Evolutionary conservation across 1,140 invertebrate species (phyloP).

Genomic region (Zaprionus kolodkinae): DNA sequence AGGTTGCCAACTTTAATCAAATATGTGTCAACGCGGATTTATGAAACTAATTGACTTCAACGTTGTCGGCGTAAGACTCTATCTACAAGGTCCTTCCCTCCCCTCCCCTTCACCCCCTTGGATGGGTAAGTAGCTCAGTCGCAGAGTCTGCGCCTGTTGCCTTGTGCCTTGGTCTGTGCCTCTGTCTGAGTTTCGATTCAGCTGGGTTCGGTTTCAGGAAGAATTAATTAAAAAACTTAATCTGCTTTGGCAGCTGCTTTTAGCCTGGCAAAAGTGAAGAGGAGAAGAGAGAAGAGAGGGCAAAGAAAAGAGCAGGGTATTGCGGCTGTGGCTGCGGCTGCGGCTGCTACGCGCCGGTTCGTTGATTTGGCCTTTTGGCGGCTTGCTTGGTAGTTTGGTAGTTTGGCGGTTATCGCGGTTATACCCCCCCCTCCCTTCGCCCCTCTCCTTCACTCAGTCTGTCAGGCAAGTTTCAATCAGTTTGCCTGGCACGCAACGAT

Average conservation of each 20-base stretch:
- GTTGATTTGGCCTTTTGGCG: conserved; percentile 7
- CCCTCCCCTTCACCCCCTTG: background rate
- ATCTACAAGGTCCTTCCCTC: no score
- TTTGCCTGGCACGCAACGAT: conserved; percentile 9
- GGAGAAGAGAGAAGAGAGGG: background rate
- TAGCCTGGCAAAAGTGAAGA: background rate
- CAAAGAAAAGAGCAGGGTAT: background rate
- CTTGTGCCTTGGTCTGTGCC: background rate
- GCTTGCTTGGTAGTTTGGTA: conserved; percentile 9
- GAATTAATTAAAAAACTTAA: conserved; percentile 81
- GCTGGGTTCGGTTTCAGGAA: conserved; percentile 32
- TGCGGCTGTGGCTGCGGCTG: background rate
- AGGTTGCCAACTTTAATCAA: conserved; percentile 65
- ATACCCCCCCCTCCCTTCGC: background rate
- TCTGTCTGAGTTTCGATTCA: conserved; percentile 4
- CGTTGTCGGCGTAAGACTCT: background rate
- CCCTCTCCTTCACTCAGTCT: background rate
- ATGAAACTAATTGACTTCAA: conserved; percentile 75
- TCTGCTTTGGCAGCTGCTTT: conserved; percentile 56
- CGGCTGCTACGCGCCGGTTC: background rate
- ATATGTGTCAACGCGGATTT: conserved; percentile 75
- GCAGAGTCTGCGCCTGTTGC: no score
- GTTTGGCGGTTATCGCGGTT: conserved; percentile 17
- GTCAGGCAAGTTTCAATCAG: conserved; percentile 23
- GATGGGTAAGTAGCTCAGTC: conserved; percentile 27